Evolutionary conservation across 1,140 invertebrate genomes (phyloP), one percentile per base, ranked within the genome.

Genomic region (Amyelois transitella): DNA sequence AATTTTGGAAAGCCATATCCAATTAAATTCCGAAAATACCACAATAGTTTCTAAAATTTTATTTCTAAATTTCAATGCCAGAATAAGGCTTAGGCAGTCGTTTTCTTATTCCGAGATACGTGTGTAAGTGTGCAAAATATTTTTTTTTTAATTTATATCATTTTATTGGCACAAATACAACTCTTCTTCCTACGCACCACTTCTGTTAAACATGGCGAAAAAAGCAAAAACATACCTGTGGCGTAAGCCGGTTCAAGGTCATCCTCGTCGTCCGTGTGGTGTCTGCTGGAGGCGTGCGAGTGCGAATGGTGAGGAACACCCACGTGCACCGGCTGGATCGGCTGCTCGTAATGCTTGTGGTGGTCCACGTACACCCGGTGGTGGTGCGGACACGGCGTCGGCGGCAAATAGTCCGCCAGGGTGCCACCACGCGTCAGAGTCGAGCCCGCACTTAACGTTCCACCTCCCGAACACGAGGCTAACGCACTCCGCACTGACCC

Each of bases 241-340:
- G 88, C 88, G 52, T 89, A 89, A 10, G 86, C 81, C 21, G 88
- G 88, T 63, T 89, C 88, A 18, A 88, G 66, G 64, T 89, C 88
- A 54, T 89, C 88, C 38, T 89, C 88, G 51, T 88, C 85, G 44
- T 86, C 82, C 1, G 82, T 86, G 59, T 88, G 85, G 49, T 85
- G 82, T 59, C 81, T 69, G 62, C 81, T 84, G 43, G 81, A 84
- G 18, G 76, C 79, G 62, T 77, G 84, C 48, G 84, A 83, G 62
- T 86, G 83, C 3, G 77, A 73, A 61, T 86, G 82, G 55, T 83
- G 81, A 0, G 71, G 68, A 47, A 85, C 81, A 12, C 81, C 81
- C 60, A 81, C 81, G 55, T 86, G 85, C 62, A 81, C 75, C 18
- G 82, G 85, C 62, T 85, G 81, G 17, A 88, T 88, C 19, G 85